These are phyloP conservation scores for Blastomussa wellsi DNA, from an alignment of 92 coral and sea anemone species.

Conservation along the genomic window DNA sequence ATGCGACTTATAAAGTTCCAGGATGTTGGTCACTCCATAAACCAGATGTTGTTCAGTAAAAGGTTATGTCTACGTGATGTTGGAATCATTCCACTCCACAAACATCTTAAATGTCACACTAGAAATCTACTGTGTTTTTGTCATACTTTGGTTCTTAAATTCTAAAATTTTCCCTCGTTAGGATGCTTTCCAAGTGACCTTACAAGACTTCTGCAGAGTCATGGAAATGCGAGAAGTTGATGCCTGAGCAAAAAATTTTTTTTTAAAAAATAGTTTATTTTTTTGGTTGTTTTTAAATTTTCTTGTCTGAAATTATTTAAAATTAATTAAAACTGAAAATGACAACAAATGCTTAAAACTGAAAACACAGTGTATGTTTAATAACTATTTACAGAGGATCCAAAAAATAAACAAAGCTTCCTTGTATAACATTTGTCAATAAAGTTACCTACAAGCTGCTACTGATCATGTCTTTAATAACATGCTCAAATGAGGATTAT, in stretches of 20 bases:
- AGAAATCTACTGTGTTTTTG: neutral
- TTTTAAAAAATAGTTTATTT: too few species aligned
- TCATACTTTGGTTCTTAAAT: neutral
- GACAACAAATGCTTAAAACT: slow-evolving; percentile 9
- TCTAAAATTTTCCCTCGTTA: slow-evolving; percentile 8
- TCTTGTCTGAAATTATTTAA: too few species aligned
- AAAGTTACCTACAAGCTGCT: neutral
- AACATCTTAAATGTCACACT: too few species aligned
- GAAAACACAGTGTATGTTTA: slow-evolving; percentile 5
- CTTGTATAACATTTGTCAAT: neutral
- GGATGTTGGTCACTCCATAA: neutral
- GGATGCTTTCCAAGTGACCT: slow-evolving; percentile 63
- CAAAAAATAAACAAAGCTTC: slow-evolving; percentile 2
- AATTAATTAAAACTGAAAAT: slow-evolving; percentile 1
- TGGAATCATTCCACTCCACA: too few species aligned
- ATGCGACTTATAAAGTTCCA: slow-evolving; percentile 4
- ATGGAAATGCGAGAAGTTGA: slow-evolving; percentile 31
- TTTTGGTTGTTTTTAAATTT: too few species aligned
- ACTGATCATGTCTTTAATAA: too few species aligned
- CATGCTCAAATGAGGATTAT: too few species aligned
- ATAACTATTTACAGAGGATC: neutral
- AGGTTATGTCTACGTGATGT: too few species aligned
- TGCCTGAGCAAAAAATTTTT: too few species aligned
- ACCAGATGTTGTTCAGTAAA: neutral
- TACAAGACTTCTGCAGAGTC: slow-evolving; percentile 49